Base-by-base conservation (phyloP, 2,888 invertebrate genomes). In the Drosophila leonis region DNA sequence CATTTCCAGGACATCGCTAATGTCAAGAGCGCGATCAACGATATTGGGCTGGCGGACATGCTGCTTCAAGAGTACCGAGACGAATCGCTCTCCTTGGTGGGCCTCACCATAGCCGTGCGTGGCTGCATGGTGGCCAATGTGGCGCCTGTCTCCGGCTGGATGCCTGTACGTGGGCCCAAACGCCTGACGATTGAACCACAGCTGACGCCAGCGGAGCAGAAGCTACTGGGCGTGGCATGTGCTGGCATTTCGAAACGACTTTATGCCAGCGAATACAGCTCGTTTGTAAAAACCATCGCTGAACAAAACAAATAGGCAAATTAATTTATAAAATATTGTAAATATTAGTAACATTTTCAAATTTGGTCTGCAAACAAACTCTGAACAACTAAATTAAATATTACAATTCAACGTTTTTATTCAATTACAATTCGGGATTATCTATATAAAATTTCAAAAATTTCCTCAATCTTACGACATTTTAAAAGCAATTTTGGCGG, bases 121-220 rank as follows among this genome's bases (percentile, higher is more conserved):
- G 96, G 96, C 29, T 91, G 96, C 29, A 97, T 97, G 97, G 92
- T 95, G 7, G 93, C 94, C 27, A 97, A 97, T 92, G 93, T 94
- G 88, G 94, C 95, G 29, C 96, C 95, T 18, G 94, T 95, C 2
- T 94, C 95, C 15, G 95, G 95, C 37, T 97, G 97, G 96, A 96
- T 95, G 92, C 96, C 96, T 62, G 95, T 97, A 0, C 94, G 94
- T 80, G 95, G 95, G 7, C 87, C 91, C 51, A 91, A 90, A 59
- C 87, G 90, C 0, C 18, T 79, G 1, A 72, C 64, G 1, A n/a
- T 42, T 6, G 24, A 69, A 4, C 39, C 79, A 0, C 55, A 64
- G 29, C 41, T 69, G 10, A 57, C 73, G 35, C 35, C 52, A 12
- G 55, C 52, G 0, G 80, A 88, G 24, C 75, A 77, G 13, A 62